Percentiles rank a stretch among this genome's conserved stretches.
These are phyloP conservation scores for Syrrhaptes paradoxus DNA, from an alignment of 2,113 vertebrate species.

Conservation along the genomic window DNA sequence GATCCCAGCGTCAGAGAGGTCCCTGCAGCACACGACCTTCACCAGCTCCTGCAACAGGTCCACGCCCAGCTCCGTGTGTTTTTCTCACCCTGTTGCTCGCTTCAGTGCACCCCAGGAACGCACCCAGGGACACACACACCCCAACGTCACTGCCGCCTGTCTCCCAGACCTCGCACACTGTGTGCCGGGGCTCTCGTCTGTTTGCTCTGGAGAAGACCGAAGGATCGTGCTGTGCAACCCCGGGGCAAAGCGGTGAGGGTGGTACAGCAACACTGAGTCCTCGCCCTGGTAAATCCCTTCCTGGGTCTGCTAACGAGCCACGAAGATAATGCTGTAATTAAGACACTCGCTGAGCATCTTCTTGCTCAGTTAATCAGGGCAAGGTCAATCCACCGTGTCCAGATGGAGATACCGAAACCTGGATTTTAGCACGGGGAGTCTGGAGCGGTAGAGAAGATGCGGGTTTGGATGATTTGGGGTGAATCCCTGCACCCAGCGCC, in stretches of 20 bases:
- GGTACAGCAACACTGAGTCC: rapidly evolving
- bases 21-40: not conserved
- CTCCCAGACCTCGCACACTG: not conserved
- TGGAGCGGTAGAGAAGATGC: not conserved
- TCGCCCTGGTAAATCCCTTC: not conserved
- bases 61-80: not conserved
- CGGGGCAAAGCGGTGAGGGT: not conserved
- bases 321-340: slow-evolving; percentile 29
- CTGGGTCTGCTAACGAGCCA: not conserved
- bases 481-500: not conserved
- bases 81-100: rapidly evolving
- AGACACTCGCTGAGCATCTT: not conserved
- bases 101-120: not conserved
- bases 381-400: slow-evolving; percentile 42
- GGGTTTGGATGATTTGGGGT: not conserved
- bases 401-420: not conserved
- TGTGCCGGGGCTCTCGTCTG: not conserved
- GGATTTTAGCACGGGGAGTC: not conserved
- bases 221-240: rapidly evolving
- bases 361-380: slow-evolving; percentile 6
- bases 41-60: not conserved
- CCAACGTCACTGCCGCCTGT: not conserved
- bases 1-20: not conserved
- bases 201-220: rapidly evolving
- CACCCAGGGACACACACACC: rapidly evolving